Base-by-base conservation (phyloP, 2,113 vertebrate genomes). In the Zosterops hypoxanthus region DNA sequence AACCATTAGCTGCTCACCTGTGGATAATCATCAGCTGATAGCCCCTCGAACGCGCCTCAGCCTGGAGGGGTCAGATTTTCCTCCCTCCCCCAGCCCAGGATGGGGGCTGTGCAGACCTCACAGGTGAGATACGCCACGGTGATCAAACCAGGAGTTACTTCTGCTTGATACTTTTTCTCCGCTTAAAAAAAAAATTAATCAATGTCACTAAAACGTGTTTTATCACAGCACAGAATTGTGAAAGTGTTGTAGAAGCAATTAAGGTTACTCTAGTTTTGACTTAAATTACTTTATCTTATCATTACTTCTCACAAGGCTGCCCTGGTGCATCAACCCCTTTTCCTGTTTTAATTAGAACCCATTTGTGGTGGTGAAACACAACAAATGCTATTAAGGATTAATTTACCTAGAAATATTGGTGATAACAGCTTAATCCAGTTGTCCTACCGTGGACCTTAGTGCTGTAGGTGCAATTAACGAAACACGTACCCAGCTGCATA, bases 11-110 rank as follows among this genome's bases (percentile, higher is more conserved):
- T 8, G 36, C 2, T 2, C 50, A 22, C 2, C 8, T 16, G 3
- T 0, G n/a, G 28, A 2, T 2, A 6, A 5, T 0, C 2, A 3
- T 2, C 0, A 8, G 12, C 61, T 7, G 36, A 3, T 2, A 1
- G 1, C n/a, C 19, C 6, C 25, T 6, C 28, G 0, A 41, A 36
- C 0, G 5, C 1, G 3, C 36, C 4, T 11, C 2, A 36, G 8
- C 26, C 19, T 0, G 8, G 1, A 2, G 2, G 4, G 22, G 10
- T 3, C 11, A 7, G 4, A 8, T 3, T 8, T 2, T 12, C 3
- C 6, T 8, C 14, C 4, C 3, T 4, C 2, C 4, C 4, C 6
- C 20, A 6, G 3, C 6, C 20, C 8, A 14, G 25, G 28, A 18
- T 18, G 25, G 33, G 6, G 4, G 33, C 57, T 21, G 3, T 8